Conservation (phyloP, 35 echinoderm and acorn worm genomes). For the Holothuria glaberrima region DNA sequence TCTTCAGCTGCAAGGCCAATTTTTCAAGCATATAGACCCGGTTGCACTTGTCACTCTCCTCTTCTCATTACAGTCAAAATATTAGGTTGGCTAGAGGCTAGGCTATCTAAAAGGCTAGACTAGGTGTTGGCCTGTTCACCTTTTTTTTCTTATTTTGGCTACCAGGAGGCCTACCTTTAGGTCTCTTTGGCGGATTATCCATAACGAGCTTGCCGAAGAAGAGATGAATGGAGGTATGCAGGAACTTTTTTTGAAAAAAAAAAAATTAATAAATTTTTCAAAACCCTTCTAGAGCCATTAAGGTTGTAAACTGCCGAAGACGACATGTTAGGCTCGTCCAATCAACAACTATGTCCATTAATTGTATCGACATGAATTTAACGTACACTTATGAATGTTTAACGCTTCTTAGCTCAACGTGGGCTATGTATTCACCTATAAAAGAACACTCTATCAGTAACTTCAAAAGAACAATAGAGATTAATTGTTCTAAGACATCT, state of each 20-base stretch:
- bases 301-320: background rate
- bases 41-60: background rate
- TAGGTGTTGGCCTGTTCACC: background rate
- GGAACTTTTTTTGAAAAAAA: background rate
- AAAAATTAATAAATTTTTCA: background rate
- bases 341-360: no score
- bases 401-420: no score
- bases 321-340: constrained; percentile 10
- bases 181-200: background rate
- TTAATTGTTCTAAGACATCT: no score
- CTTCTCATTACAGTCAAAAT: background rate
- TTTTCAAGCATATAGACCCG: background rate
- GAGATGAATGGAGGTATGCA: background rate
- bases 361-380: no score
- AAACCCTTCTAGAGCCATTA: background rate
- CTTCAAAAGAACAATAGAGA: no score
- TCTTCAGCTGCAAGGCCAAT: background rate
- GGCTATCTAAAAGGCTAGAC: background rate
- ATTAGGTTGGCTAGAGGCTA: constrained; percentile 4
- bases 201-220: background rate
- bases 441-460: no score
- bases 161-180: constrained; percentile 11
- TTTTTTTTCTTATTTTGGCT: constrained; percentile 36
- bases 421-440: no score
- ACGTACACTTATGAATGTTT: no score